A percentile compares a stretch with the other conserved stretches of the same genome.
Conservation (phyloP, 1,140 invertebrate genomes). For the Trichonephila clavata region DNA sequence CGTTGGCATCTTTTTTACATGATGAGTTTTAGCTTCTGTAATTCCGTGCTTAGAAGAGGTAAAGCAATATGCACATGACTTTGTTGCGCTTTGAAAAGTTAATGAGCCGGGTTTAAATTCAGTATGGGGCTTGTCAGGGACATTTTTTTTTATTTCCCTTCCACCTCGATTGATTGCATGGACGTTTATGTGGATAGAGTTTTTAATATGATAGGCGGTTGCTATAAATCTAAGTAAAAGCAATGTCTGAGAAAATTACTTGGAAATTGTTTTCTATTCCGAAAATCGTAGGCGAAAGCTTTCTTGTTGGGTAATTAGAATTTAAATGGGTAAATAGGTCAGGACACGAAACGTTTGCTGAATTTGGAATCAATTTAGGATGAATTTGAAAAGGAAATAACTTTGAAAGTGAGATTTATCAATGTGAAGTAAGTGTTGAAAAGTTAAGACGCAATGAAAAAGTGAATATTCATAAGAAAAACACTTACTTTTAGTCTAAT, state of each 20-base stretch:
- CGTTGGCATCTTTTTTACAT: background rate
- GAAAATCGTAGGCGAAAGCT: background rate
- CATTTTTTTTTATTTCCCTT: background rate
- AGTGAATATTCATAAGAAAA: too few relatives aligned
- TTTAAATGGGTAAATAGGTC: background rate
- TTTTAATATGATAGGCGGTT: background rate
- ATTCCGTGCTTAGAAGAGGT: background rate
- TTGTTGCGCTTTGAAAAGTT: slow-evolving; percentile 19
- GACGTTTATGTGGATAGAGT: background rate
- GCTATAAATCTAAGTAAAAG: slow-evolving; percentile 5
- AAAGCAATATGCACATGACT: slow-evolving; percentile 28
- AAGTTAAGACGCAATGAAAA: too few relatives aligned
- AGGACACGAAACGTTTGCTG: background rate
- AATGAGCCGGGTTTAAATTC: background rate
- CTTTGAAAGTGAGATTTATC: too few relatives aligned
- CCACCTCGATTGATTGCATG: background rate
- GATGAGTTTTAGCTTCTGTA: background rate
- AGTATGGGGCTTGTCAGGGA: background rate
- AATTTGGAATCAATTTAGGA: background rate
- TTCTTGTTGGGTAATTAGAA: background rate
- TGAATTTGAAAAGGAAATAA: too few relatives aligned
- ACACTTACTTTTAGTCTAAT: too few relatives aligned
- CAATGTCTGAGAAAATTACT: background rate
- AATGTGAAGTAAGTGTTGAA: too few relatives aligned
- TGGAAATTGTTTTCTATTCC: background rate